These are phyloP conservation scores for Odontomachus brunneus DNA, from an alignment of 1,140 invertebrate species.

Conservation along the genomic window DNA sequence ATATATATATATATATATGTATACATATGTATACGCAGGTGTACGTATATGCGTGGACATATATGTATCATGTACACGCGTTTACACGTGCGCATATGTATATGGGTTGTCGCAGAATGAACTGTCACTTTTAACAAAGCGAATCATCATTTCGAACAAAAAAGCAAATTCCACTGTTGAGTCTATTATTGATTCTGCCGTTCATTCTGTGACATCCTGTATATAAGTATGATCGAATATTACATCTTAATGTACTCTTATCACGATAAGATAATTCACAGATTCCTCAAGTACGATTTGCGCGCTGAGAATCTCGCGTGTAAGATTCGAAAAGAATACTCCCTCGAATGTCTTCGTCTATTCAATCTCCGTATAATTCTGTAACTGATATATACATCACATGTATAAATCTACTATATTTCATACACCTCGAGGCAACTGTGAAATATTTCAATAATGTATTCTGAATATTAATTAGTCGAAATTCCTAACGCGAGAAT, in stretches of 20 bases:
- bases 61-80: not conserved
- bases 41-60: constrained; percentile 17
- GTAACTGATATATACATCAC: not conserved
- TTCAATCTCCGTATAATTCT: not conserved
- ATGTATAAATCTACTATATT: no score
- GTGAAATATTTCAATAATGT: no score
- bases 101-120: constrained; percentile 27
- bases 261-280: constrained; percentile 63
- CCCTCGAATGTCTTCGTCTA: not conserved
- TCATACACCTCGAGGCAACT: no score
- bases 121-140: constrained; percentile 9
- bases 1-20: constrained; percentile 61
- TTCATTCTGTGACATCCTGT: constrained; percentile 27
- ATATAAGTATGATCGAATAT: constrained; percentile 64
- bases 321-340: constrained; percentile 57
- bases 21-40: constrained; percentile 39
- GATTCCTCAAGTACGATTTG: constrained; percentile 64
- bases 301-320: constrained; percentile 58
- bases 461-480: no score
- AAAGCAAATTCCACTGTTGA: not conserved
- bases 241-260: constrained; percentile 66
- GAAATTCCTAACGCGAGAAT: no score
- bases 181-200: not conserved
- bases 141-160: not conserved
- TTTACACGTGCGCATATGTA: constrained; percentile 27